Evolutionary conservation across 2,113 vertebrate species (phyloP).

Genomic region (Sturnus vulgaris): DNA sequence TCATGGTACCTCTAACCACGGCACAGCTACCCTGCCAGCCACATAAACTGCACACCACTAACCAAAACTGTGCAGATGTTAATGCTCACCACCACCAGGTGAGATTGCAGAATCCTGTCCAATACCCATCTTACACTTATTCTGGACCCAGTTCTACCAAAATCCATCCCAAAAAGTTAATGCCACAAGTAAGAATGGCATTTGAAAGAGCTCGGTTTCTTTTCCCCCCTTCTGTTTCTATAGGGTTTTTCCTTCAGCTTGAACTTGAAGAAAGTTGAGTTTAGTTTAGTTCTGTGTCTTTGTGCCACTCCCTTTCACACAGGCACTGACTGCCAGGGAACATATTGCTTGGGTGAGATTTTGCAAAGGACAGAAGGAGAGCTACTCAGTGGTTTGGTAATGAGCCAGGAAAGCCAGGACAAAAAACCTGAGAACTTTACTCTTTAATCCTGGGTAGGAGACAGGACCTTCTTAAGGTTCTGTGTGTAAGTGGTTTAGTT

Average conservation of each 20-base stretch:
- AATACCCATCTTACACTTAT: neutral
- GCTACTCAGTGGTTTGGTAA: neutral
- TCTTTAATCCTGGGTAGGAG: neutral
- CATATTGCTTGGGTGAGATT: neutral
- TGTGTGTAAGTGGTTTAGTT: neutral
- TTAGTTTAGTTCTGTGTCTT: neutral
- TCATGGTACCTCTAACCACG: accelerated
- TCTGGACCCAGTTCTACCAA: neutral
- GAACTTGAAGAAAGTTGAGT: neutral
- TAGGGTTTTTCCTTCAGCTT: neutral
- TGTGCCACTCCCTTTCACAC: neutral
- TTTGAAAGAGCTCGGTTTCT: neutral
- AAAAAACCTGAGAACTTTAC: neutral
- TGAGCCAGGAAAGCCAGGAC: neutral
- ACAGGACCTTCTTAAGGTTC: neutral
- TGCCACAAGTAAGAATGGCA: neutral
- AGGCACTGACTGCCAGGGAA: neutral
- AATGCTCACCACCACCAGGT: neutral
- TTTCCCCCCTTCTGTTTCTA: neutral
- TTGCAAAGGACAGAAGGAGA: neutral
- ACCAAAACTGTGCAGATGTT: neutral
- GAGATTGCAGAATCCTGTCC: neutral
- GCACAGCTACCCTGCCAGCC: neutral
- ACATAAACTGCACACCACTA: neutral
- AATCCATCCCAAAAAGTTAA: neutral